Conservation (phyloP, 2,113 vertebrate species). For the Leptosomus discolor region DNA sequence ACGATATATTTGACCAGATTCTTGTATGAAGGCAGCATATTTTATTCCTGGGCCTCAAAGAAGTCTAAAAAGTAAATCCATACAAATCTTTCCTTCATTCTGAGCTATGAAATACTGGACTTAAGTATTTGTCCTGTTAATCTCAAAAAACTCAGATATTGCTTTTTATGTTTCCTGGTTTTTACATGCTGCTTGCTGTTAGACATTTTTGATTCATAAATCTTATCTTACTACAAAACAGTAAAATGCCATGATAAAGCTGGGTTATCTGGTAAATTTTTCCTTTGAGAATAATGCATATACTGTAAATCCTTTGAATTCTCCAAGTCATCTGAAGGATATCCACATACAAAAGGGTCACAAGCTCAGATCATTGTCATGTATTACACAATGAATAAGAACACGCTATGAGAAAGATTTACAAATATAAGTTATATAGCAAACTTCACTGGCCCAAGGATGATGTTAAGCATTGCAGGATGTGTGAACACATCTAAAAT, state of each 20-base stretch:
- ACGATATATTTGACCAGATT: neutral
- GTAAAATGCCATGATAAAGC: neutral
- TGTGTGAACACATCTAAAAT: conserved; percentile 2
- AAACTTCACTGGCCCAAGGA: neutral
- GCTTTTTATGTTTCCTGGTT: neutral
- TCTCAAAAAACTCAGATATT: neutral
- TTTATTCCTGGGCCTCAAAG: neutral
- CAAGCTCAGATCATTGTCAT: neutral
- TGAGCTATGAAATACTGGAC: neutral
- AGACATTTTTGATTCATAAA: neutral
- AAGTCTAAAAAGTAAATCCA: neutral
- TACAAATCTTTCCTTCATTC: neutral
- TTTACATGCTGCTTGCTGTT: neutral
- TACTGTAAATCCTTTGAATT: neutral
- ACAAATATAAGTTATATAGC: neutral
- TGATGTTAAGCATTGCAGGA: neutral
- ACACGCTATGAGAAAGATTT: neutral
- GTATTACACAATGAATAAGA: neutral
- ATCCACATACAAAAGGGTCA: neutral
- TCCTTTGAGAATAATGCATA: neutral
- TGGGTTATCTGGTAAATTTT: neutral
- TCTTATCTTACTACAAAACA: neutral
- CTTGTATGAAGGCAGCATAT: neutral
- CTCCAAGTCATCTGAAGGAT: neutral
- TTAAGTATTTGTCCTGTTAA: neutral